Evolutionary conservation across 2,888 invertebrate species (phyloP), one percentile per base, ranked within the genome.

Genomic region (Coremacera marginata): DNA sequence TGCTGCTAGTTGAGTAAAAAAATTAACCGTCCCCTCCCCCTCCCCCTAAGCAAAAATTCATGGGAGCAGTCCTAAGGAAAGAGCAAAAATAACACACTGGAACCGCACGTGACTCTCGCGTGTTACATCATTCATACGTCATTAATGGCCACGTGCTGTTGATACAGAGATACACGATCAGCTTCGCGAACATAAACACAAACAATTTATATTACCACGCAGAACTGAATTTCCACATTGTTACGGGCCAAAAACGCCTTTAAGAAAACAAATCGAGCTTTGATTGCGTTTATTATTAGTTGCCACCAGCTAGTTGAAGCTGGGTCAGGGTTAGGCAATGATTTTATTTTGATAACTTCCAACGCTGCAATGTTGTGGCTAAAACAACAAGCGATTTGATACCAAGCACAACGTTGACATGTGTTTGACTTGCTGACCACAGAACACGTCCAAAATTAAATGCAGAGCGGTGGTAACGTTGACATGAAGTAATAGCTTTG

Each of bases 61-160:
- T 76, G 72, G 70, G 70, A 77, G 77, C 78, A 81, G 60, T 77
- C 78, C 27, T n/a, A 27, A 73, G 27, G 11, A 60, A 55, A 55
- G 31, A 78, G 75, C 77, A 57, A 57, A 81, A 81, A 80, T 78
- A 82, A 82, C 78, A 79, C 77, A 78, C 79, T 80, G 76, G 78
- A 80, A 80, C 78, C 84, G 77, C 87, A 86, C 86, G 87, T 86
- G 87, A 78, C 81, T 82, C 83, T 89, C 89, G 89, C 89, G 89
- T 89, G 89, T 89, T 89, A 89, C 87, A 89, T 89, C 89, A 89
- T 89, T 89, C 89, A 89, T 89, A 89, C 88, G 89, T 89, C 89
- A 89, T 89, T 89, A 89, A 85, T 84, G 84, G 88, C 82, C 89
- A 89, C 89, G 89, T 89, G 89, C 86, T 79, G 81, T 82, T 79